A percentile compares a stretch with the other conserved stretches of the same genome.
phyloP scores from a whole-genome alignment of 2,888 invertebrate species.

The Micoletzkya japonica region DNA sequence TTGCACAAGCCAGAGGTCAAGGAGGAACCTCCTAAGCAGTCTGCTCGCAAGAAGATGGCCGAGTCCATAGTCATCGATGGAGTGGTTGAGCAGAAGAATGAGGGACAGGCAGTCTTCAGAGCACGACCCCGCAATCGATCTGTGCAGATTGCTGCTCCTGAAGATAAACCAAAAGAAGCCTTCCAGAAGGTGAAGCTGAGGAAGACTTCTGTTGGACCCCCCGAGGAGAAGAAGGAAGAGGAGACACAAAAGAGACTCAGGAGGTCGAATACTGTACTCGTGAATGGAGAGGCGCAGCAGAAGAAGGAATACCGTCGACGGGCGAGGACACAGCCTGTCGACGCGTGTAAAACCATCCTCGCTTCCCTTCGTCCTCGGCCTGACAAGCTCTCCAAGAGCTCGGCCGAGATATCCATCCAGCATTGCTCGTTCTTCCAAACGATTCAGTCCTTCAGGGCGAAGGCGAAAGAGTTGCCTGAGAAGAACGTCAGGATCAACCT shows the following conservation, averaged over 20 bases:
- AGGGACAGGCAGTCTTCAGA: not conserved
- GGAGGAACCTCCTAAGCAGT: no score
- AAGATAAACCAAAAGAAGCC: no score
- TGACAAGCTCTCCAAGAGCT: not conserved
- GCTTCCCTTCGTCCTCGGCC: not conserved
- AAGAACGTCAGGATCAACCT: conserved; percentile 56
- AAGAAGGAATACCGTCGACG: conserved; percentile 30
- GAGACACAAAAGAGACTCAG: not conserved
- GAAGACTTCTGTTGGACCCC: not conserved
- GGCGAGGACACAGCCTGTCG: not conserved
- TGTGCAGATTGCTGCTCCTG: no score
- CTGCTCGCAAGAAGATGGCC: not conserved
- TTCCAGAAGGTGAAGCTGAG: conserved; percentile 10
- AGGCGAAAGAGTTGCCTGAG: conserved; percentile 41
- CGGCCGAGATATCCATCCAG: conserved; percentile 58
- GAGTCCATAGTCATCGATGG: not conserved
- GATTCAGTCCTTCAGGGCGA: conserved; percentile 3
- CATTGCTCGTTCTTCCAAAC: conserved; percentile 57
- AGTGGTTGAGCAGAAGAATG: conserved; percentile 16
- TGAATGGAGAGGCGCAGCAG: conserved; percentile 28
- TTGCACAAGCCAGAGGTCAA: no score
- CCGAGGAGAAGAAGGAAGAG: not conserved
- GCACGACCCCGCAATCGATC: not conserved
- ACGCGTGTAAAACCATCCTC: conserved; percentile 26
- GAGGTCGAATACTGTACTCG: conserved; percentile 1